Evolutionary conservation across 1,140 invertebrate species (phyloP), one percentile per base, ranked within the genome.

Genomic region (Catajapyx aquilonaris): DNA sequence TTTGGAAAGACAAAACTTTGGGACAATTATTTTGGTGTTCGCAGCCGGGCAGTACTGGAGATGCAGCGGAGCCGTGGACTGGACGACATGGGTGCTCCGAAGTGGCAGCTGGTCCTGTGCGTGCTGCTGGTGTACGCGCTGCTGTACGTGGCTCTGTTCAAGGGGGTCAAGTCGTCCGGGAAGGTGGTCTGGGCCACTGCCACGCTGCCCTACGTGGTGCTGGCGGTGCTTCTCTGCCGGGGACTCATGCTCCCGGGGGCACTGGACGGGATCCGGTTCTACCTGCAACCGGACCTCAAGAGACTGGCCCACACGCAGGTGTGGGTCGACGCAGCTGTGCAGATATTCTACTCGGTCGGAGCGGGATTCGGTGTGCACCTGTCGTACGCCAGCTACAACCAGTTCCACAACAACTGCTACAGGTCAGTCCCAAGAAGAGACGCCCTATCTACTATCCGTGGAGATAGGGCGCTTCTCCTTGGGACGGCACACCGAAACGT

Each of bases 271-370:
- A 83, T 91, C 30, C 66, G 68, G 11, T 90, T 85, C 56, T 90
- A 88, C 54, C 59, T 90, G 30, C 68, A 73, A 31, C 85, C 85
- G 0, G 72, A 86, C 52, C 69, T 88, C 17, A 65, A 65, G 2
- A 69, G 71, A 43, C 57, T 84, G 10, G 64, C 60, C 41, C 68
- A 78, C 43, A 73, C 73, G 4, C 66, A 73, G 56, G 76, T 79
- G 52, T 52, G 51, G 23, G 75, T 80, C 20, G 86, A 90, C 56
- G 86, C 86, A 4, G 85, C 85, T 0, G 73, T 85, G 5, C 80
- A 85, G 57, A 79, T 91, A 43, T 90, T 91, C 53, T 91, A 81
- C 51, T 88, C 84, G 0, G 71, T 90, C 1, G 87, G 86, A 1
- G 79, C 81, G 9, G 86, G 86, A 3, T 91, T 87, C 68, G 87